Percentiles rank a stretch among this genome's conserved stretches.
phyloP scores from a whole-genome alignment of 1,140 invertebrate genomes.

The Drosophila lacteicornis region DNA sequence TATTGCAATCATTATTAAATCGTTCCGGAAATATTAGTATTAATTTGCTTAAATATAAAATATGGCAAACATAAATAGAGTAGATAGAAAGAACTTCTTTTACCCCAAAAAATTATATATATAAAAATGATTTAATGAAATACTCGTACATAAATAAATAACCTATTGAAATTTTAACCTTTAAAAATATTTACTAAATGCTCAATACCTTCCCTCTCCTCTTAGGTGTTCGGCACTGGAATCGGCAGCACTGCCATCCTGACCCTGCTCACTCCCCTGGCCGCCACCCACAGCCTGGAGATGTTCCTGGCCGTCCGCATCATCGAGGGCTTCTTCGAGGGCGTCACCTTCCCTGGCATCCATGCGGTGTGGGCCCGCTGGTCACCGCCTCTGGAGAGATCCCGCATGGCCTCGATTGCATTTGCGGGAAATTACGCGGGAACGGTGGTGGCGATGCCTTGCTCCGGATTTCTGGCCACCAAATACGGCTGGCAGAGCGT shows the following conservation, averaged over 20 bases:
- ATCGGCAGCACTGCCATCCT: slow-evolving; percentile 92
- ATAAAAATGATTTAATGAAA: neutral
- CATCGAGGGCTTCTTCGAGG: slow-evolving; percentile 95
- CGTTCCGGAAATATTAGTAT: no score
- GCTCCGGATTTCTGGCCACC: slow-evolving; percentile 90
- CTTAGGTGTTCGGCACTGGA: slow-evolving; percentile 90
- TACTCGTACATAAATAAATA: no score
- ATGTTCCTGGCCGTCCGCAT: slow-evolving; percentile 91
- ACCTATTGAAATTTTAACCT: neutral
- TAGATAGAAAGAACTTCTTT: neutral
- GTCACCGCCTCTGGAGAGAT: slow-evolving; percentile 94
- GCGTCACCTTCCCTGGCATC: slow-evolving; percentile 95
- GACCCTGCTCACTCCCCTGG: slow-evolving; percentile 92
- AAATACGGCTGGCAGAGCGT: slow-evolving; percentile 93
- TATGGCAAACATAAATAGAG: no score
- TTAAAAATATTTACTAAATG: neutral
- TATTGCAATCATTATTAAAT: no score
- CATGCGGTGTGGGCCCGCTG: slow-evolving; percentile 95
- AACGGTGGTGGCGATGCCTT: slow-evolving; percentile 92
- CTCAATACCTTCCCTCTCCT: neutral
- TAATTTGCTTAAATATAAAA: no score
- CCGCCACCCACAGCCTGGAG: slow-evolving; percentile 90
- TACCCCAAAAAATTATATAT: neutral
- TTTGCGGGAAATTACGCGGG: slow-evolving; percentile 94
- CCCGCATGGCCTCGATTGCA: slow-evolving; percentile 90